Evolutionary conservation across 2,113 vertebrate species (phyloP).

Genomic region (Rhizomys pruinosus): DNA sequence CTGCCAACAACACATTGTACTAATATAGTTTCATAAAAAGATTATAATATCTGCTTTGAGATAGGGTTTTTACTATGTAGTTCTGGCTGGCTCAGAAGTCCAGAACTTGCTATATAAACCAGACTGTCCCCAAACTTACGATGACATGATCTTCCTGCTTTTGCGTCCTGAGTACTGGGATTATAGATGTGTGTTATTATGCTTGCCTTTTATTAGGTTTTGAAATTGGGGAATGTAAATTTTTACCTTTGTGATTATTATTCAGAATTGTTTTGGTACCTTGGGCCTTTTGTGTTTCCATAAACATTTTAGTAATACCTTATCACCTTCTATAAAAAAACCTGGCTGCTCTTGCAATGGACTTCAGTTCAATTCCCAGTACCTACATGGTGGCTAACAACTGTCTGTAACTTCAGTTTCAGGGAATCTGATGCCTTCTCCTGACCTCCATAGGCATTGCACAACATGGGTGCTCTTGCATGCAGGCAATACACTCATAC

Average conservation of each 20-base stretch:
- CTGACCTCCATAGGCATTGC: too few species aligned
- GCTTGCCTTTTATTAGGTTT: background rate
- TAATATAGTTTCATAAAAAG: background rate
- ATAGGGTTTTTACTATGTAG: background rate
- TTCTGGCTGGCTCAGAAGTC: too few species aligned
- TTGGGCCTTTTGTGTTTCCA: background rate
- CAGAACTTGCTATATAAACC: background rate
- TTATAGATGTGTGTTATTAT: background rate
- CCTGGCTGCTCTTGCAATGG: too few species aligned
- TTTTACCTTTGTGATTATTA: background rate
- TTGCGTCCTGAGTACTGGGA: background rate
- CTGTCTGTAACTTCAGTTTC: too few species aligned
- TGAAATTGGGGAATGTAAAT: constrained; percentile 10
- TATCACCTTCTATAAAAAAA: constrained; percentile 23
- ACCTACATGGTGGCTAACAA: too few species aligned
- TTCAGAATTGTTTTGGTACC: constrained; percentile 29
- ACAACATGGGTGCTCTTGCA: too few species aligned
- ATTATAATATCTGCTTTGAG: background rate
- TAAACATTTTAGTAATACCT: background rate
- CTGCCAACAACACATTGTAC: background rate
- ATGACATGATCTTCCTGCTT: background rate
- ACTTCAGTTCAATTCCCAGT: too few species aligned
- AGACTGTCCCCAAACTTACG: background rate
- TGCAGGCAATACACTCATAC: too few species aligned
- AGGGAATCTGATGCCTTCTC: too few species aligned